phyloP scores from a whole-genome alignment of 2,888 invertebrate species.

The Drosophila mimetica region DNA sequence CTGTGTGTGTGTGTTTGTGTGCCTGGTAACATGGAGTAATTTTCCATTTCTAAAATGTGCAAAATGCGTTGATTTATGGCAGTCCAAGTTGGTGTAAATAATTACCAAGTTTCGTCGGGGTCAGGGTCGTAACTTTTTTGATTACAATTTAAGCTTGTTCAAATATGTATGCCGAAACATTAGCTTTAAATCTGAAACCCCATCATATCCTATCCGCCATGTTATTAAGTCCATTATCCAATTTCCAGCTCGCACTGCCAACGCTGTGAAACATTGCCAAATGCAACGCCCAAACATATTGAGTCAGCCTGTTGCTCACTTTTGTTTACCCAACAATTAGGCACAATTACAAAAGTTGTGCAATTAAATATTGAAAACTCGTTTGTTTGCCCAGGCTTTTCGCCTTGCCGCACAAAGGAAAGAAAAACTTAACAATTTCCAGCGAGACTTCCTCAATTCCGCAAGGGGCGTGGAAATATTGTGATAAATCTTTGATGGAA shows the following conservation, averaged over 20 bases:
- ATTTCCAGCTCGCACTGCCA: conserved; percentile 13
- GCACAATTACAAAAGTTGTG: conserved; percentile 64
- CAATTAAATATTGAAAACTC: conserved; percentile 73
- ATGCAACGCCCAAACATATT: conserved; percentile 45
- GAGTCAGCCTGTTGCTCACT: conserved; percentile 44
- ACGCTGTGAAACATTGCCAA: conserved; percentile 19
- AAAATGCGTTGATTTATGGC: conserved; percentile 44
- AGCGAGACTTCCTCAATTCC: conserved; percentile 58
- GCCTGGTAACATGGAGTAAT: conserved; percentile 33
- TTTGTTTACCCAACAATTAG: conserved; percentile 71
- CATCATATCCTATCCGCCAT: background rate
- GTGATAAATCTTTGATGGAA: conserved; percentile 30
- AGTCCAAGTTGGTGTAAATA: conserved; percentile 27
- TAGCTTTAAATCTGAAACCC: background rate
- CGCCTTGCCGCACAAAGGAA: conserved; percentile 11
- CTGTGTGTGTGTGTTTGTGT: conserved; percentile 30
- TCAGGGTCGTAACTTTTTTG: conserved; percentile 30
- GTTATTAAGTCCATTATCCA: conserved; percentile 4
- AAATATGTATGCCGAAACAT: background rate
- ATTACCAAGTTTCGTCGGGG: conserved; percentile 33
- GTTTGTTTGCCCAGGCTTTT: conserved; percentile 46
- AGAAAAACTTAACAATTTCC: conserved; percentile 38
- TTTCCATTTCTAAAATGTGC: conserved; percentile 38
- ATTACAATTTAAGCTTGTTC: conserved; percentile 20
- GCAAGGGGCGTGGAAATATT: conserved; percentile 31